phyloP scores from a whole-genome alignment of 2,888 invertebrate species.

The Phymatocera aterrima region DNA sequence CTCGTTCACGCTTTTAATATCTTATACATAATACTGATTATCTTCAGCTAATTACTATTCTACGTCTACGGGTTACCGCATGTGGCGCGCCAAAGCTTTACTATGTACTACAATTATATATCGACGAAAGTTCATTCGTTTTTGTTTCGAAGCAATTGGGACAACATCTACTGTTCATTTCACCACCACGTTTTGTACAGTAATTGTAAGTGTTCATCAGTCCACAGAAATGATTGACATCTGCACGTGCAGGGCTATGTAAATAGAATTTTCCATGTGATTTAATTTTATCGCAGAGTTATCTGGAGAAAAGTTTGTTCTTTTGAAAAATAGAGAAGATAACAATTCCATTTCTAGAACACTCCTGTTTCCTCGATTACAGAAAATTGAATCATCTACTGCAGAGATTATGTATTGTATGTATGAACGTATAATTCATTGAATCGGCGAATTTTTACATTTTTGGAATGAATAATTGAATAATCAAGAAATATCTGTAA shows the following conservation, averaged over 20 bases:
- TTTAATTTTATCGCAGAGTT: not conserved
- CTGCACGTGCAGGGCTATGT: conserved; percentile 18
- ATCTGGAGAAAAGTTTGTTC: not conserved
- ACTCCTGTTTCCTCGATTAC: not conserved
- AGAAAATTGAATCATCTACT: not conserved
- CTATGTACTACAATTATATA: not conserved
- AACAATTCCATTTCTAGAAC: not conserved
- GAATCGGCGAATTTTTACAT: conserved; percentile 22
- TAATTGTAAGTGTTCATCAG: not conserved
- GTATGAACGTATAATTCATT: not conserved
- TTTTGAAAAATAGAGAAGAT: not conserved
- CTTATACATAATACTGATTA: conserved; percentile 20
- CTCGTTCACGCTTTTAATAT: not conserved
- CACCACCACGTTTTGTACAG: conserved; percentile 1
- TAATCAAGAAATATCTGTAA: conserved; percentile 8
- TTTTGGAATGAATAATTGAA: conserved; percentile 16
- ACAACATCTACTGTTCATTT: not conserved
- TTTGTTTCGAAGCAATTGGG: not conserved
- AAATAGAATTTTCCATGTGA: conserved; percentile 20
- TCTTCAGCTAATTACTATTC: conserved; percentile 18
- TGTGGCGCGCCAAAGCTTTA: conserved; percentile 35
- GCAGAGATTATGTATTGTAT: conserved; percentile 13
- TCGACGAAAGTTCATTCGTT: not conserved
- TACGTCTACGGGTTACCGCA: conserved; percentile 4
- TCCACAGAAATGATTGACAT: not conserved